Percentiles rank a stretch among this genome's conserved stretches.
phyloP scores from a whole-genome alignment of 2,888 invertebrate species.

The Dendrolimus pini region DNA sequence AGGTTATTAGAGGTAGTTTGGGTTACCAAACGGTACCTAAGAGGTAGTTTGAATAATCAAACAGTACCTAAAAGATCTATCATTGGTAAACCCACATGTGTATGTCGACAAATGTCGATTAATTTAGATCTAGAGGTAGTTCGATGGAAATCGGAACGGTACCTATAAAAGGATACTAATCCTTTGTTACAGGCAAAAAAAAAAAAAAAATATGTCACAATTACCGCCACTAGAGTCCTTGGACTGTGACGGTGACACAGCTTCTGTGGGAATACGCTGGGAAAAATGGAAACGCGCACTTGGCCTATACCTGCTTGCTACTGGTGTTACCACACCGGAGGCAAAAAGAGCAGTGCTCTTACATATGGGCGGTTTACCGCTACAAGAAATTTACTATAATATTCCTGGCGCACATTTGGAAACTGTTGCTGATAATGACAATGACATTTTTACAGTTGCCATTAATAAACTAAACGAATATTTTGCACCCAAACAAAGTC shows the following conservation, averaged over 20 bases:
- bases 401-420: constrained; percentile 14
- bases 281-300: constrained; percentile 24
- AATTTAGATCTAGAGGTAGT: no score
- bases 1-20: no score
- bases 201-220: no score
- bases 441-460: constrained; percentile 8
- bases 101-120: no score
- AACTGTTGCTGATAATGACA: constrained; percentile 3
- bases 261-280: constrained; percentile 22
- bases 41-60: no score
- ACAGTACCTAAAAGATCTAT: no score
- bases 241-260: constrained; percentile 18
- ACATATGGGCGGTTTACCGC: constrained; percentile 15
- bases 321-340: constrained; percentile 4
- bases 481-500: constrained; percentile 13
- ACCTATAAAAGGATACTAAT: no score
- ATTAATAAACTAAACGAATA: constrained; percentile 9
- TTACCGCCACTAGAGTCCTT: not conserved
- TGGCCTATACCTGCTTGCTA: constrained; percentile 18
- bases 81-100: no score
- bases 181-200: not conserved
- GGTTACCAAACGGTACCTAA: no score
- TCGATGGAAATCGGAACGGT: no score
- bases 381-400: constrained; percentile 26
- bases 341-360: constrained; percentile 19